Conservation (phyloP, 2,888 invertebrate species). For the Aporophyla lueneburgensis region DNA sequence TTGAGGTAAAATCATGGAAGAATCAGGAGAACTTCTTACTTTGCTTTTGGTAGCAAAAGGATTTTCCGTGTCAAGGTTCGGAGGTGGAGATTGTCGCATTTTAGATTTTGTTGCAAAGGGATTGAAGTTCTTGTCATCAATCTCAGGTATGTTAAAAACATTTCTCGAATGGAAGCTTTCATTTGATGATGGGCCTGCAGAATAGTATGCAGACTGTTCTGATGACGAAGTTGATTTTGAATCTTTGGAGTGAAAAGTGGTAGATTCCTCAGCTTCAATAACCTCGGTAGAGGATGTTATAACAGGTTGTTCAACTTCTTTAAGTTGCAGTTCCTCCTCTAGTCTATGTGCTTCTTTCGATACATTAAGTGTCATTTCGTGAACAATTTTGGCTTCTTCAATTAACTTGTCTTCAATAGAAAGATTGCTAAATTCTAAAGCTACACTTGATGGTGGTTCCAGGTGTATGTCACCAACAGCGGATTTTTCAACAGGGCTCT, state of each 20-base stretch:
- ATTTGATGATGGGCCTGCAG: constrained; percentile 74
- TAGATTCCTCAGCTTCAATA: constrained; percentile 28
- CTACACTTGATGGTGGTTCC: constrained; percentile 18
- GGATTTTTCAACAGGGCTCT: constrained; percentile 30
- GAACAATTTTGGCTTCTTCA: constrained; percentile 16
- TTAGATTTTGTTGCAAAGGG: constrained; percentile 82
- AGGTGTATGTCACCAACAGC: constrained; percentile 33
- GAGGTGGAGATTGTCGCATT: constrained; percentile 76
- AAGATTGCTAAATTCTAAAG: constrained; percentile 40
- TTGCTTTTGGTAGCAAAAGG: constrained; percentile 67
- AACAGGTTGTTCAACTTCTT: constrained; percentile 24
- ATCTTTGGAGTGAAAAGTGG: constrained; percentile 48
- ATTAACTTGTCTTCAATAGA: constrained; percentile 42
- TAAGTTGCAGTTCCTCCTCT: constrained; percentile 33
- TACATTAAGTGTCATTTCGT: constrained; percentile 25
- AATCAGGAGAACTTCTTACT: constrained; percentile 61
- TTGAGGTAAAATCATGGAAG: constrained; percentile 44
- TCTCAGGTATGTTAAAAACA: constrained; percentile 85
- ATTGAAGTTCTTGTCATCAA: constrained; percentile 82
- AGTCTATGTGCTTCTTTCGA: constrained; percentile 35
- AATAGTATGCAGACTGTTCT: constrained; percentile 78
- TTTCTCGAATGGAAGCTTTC: constrained; percentile 75
- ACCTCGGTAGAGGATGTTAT: constrained; percentile 26
- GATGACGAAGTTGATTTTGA: constrained; percentile 74
- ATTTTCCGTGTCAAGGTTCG: constrained; percentile 61